phyloP scores from a whole-genome alignment of 2,797 vertebrate species.

The Sebastes matsubarae region DNA sequence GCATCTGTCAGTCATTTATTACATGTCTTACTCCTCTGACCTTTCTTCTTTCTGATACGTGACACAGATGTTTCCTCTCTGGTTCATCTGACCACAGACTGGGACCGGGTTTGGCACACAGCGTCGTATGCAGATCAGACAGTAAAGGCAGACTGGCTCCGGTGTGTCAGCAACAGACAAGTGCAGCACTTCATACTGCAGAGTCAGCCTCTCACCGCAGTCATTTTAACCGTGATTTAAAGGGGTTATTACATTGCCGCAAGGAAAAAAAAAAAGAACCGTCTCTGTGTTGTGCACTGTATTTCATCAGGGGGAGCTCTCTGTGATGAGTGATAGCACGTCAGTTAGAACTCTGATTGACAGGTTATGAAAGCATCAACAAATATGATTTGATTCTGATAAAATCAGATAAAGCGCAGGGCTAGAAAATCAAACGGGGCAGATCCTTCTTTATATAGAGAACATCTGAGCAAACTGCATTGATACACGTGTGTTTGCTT shows the following conservation, averaged over 20 bases:
- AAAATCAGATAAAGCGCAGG: slow-evolving; percentile 50
- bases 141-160: slow-evolving; percentile 53
- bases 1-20: slow-evolving; percentile 75
- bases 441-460: slow-evolving; percentile 43
- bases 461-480: slow-evolving; percentile 47
- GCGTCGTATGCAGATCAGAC: slow-evolving; percentile 71
- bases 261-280: slow-evolving; percentile 47
- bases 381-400: slow-evolving; percentile 62
- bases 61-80: slow-evolving; percentile 58
- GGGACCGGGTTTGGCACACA: slow-evolving; percentile 55
- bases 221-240: slow-evolving; percentile 75
- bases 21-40: slow-evolving; percentile 61
- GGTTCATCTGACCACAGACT: slow-evolving; percentile 59
- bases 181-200: slow-evolving; percentile 52
- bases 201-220: slow-evolving; percentile 66
- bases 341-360: slow-evolving; percentile 60
- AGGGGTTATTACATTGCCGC: slow-evolving; percentile 71
- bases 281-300: slow-evolving; percentile 42
- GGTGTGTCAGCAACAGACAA: slow-evolving; percentile 61
- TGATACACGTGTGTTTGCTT: slow-evolving; percentile 31
- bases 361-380: slow-evolving; percentile 53
- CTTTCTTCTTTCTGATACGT: slow-evolving; percentile 58
- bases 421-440: slow-evolving; percentile 49
- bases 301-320: slow-evolving; percentile 54
- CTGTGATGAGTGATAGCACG: slow-evolving; percentile 50